Conservation (phyloP, 2,113 vertebrate genomes). For the Indri indri region DNA sequence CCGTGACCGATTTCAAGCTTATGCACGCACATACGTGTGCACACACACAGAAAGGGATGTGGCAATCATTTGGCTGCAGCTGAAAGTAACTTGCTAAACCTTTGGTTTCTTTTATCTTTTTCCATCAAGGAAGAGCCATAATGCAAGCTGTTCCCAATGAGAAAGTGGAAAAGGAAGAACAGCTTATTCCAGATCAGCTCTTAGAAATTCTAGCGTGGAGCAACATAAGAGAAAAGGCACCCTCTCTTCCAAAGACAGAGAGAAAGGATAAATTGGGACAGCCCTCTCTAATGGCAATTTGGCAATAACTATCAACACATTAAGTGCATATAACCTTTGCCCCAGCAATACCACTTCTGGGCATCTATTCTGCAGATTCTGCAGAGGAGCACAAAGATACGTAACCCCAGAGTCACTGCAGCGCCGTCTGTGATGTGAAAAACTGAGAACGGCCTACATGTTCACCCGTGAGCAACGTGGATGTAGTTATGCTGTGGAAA, state of each 20-base stretch:
- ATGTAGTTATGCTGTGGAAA: not conserved
- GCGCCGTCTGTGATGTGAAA: not conserved
- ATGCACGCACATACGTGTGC: too few species aligned
- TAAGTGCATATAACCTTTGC: not conserved
- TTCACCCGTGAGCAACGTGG: not conserved
- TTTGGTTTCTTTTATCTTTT: not conserved
- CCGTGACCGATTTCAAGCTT: too few species aligned
- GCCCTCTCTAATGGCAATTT: not conserved
- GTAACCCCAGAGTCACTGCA: not conserved
- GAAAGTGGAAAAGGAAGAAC: not conserved
- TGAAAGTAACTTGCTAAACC: not conserved
- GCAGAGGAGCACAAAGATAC: not conserved
- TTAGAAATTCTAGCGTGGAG: not conserved
- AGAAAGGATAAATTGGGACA: not conserved
- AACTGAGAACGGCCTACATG: too few species aligned
- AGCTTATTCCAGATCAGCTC: not conserved
- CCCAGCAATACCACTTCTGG: not conserved
- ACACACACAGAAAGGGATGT: not conserved
- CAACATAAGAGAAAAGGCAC: not conserved
- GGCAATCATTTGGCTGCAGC: not conserved
- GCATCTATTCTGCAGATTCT: not conserved
- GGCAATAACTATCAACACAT: not conserved
- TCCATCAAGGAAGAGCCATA: not conserved
- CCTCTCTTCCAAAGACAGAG: not conserved
- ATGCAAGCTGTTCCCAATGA: not conserved